These are phyloP conservation scores for Agrilus mali DNA, from an alignment of 2,888 invertebrate genomes.

Conservation along the genomic window DNA sequence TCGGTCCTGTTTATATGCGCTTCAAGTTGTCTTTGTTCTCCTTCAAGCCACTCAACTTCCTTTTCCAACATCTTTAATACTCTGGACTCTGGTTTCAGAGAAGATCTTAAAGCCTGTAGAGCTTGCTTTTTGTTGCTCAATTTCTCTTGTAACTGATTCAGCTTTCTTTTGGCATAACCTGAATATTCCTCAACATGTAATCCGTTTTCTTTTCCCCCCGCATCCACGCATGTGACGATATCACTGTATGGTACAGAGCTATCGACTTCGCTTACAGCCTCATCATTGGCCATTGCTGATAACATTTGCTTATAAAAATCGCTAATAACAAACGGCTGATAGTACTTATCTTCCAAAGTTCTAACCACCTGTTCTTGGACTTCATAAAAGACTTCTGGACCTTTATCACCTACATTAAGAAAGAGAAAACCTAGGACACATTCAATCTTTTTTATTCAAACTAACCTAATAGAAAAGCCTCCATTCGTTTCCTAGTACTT, in stretches of 20 bases:
- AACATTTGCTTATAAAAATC: slow-evolving; percentile 69
- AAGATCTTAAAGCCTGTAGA: slow-evolving; percentile 66
- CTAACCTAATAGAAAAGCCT: slow-evolving; percentile 58
- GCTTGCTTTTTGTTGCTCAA: slow-evolving; percentile 78
- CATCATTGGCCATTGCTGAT: slow-evolving; percentile 51
- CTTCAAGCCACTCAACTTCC: slow-evolving; percentile 72
- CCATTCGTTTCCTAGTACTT: slow-evolving; percentile 70
- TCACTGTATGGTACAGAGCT: slow-evolving; percentile 40
- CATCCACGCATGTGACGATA: slow-evolving; percentile 43
- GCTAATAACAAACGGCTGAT: slow-evolving; percentile 77
- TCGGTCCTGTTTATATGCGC: slow-evolving; percentile 77
- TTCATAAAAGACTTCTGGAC: slow-evolving; percentile 78
- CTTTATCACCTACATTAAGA: slow-evolving; percentile 57
- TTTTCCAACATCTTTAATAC: slow-evolving; percentile 66
- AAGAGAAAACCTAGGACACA: background rate
- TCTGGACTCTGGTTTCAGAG: slow-evolving; percentile 72
- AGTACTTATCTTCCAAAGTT: slow-evolving; percentile 75
- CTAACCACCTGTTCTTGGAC: slow-evolving; percentile 70
- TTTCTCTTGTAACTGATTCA: slow-evolving; percentile 73
- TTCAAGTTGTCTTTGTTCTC: slow-evolving; percentile 68
- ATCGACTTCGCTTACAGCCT: slow-evolving; percentile 31
- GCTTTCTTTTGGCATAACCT: slow-evolving; percentile 66
- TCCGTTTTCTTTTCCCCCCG: slow-evolving; percentile 37
- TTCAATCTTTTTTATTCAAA: background rate
- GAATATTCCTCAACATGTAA: slow-evolving; percentile 69